Base-by-base conservation (phyloP, 2,113 vertebrate species). In the Apaloderma vittatum region DNA sequence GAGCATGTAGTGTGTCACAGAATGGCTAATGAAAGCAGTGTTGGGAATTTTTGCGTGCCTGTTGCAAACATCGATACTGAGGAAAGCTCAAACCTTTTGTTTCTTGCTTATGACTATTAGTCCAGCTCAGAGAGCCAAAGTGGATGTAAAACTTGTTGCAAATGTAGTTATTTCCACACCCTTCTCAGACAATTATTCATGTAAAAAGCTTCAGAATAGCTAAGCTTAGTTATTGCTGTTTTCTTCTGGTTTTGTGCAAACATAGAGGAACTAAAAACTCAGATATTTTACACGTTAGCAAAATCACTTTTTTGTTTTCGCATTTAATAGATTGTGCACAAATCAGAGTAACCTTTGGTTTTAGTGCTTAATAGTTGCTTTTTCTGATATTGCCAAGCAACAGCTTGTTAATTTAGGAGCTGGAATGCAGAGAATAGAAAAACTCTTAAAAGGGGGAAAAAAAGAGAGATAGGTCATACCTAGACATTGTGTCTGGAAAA, bases 381-480 rank as follows among this genome's bases (percentile, higher is more conserved):
- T 36, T 86, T 93, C 82, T 90, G 75, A 73, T 94, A 84, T 94
- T 96, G 88, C 94, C 21, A 24, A 75, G 89, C 77, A 97, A 91
- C 79, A 68, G 51, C 58, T 65, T 87, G 61, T 82, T 94, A 82
- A 90, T 95, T 80, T 95, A 58, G 68, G 71, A 97, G 71, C 92
- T 93, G 86, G 83, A 96, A 97, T 94, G 87, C 59, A 89, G 93
- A 97, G 57, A 37, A 51, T 78, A 96, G 74, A 43, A 96, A 97
- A 97, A 96, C 5, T 94, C 93, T 43, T 80, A 94, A 92, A 95
- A 24, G 62, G 66, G 79, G 94, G 86, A 86, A 92, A 63, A 79
- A 43, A 81, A 78, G 43, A 67, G 2, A 66, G 9, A 34, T 11
- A 55, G 22, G 27, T 67, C 11, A 37, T 43, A 62, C 11, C 4